A percentile compares a stretch with the other conserved stretches of the same genome.
Evolutionary conservation across 2,797 vertebrate genomes (phyloP).

Genomic region (Acrossocheilus wenchowensis): DNA sequence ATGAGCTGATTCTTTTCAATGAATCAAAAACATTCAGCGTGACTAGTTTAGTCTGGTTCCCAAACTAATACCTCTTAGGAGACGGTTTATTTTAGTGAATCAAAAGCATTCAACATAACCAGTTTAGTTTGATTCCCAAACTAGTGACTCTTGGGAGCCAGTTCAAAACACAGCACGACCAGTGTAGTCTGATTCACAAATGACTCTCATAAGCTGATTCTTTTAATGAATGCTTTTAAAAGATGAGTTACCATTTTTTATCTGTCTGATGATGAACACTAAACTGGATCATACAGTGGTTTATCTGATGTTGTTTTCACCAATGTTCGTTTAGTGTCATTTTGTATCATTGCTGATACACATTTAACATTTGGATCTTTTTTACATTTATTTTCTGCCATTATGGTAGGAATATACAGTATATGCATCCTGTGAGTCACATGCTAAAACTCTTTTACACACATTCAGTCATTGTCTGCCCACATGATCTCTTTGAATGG

Average conservation of each 20-base stretch:
- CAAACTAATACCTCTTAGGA: not conserved
- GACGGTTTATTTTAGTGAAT: too few relatives aligned
- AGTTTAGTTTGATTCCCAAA: not conserved
- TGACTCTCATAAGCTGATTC: not conserved
- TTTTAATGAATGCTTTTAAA: not conserved
- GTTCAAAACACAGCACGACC: not conserved
- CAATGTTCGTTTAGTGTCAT: not conserved
- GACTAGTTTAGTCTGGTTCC: not conserved
- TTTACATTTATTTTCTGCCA: not conserved
- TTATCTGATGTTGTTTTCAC: not conserved
- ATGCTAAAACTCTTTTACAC: slow-evolving; percentile 51
- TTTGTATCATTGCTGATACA: not conserved
- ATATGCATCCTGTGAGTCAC: slow-evolving; percentile 14
- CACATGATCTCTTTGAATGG: slow-evolving; percentile 3
- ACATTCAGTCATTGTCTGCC: slow-evolving; percentile 31
- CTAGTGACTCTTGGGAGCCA: not conserved
- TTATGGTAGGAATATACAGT: not conserved
- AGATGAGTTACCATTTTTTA: not conserved
- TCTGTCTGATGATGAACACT: not conserved
- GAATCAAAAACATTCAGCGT: too few relatives aligned
- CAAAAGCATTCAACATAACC: too few relatives aligned
- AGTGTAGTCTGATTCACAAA: not conserved
- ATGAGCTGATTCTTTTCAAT: too few relatives aligned
- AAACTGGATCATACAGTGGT: not conserved
- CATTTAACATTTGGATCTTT: not conserved